These are phyloP conservation scores for Trichechus manatus DNA, from an alignment of 2,113 vertebrate species.

Conservation along the genomic window DNA sequence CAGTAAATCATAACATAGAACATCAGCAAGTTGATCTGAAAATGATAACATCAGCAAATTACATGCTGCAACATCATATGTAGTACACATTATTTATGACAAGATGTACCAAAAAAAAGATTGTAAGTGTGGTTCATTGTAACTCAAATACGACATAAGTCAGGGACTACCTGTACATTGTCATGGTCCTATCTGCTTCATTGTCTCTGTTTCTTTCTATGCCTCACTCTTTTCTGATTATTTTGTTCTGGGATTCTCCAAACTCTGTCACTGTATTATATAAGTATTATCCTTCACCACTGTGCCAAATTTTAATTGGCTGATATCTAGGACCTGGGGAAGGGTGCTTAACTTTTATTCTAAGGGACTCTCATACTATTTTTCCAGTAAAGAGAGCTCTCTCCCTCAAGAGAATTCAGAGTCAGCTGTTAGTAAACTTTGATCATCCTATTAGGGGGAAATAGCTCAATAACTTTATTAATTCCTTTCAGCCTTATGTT, in stretches of 20 bases:
- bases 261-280: neutral
- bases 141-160: neutral
- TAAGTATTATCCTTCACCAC: neutral
- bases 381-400: conserved; percentile 25
- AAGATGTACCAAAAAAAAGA: neutral
- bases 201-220: neutral
- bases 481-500: neutral
- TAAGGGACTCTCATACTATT: neutral
- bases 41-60: neutral
- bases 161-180: neutral
- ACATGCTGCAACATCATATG: neutral
- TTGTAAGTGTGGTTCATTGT: neutral
- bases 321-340: neutral
- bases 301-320: neutral
- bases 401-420: neutral
- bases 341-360: neutral
- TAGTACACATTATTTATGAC: too few species aligned
- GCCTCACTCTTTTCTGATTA: neutral
- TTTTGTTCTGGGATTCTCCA: conserved; percentile 14
- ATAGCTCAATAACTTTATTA: neutral
- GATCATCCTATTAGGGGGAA: neutral
- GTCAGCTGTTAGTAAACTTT: neutral
- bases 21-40: neutral
- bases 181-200: neutral
- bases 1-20: neutral